These are phyloP conservation scores for Clarias pachynema DNA, from an alignment of 2,797 vertebrate genomes.

Conservation along the genomic window DNA sequence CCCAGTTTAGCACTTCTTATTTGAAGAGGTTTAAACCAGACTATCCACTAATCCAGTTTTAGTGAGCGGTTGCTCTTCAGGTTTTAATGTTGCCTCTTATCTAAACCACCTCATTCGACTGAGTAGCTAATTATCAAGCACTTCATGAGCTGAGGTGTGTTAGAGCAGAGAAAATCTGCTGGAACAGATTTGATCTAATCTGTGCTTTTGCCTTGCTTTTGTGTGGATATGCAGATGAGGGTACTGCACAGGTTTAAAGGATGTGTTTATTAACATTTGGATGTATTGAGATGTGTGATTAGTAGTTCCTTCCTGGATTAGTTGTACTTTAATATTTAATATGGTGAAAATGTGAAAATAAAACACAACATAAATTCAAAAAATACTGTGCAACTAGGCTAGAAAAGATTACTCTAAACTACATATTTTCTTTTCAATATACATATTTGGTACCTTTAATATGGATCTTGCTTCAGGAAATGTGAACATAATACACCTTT, in stretches of 20 bases:
- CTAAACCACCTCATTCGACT: constrained; percentile 34
- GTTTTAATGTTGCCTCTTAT: constrained; percentile 26
- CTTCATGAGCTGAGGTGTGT: constrained; percentile 22
- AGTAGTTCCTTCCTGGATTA: not conserved
- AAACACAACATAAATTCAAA: not conserved
- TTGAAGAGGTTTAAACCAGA: constrained; percentile 17
- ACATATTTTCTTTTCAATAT: not conserved
- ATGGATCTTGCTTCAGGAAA: not conserved
- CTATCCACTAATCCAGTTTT: constrained; percentile 51
- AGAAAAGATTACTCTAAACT: not conserved
- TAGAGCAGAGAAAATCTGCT: constrained; percentile 2
- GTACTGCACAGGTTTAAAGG: not conserved
- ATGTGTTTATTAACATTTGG: not conserved
- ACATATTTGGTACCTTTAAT: not conserved
- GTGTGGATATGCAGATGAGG: constrained; percentile 18
- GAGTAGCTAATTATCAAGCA: constrained; percentile 29
- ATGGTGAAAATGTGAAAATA: not conserved
- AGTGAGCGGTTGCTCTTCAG: not conserved
- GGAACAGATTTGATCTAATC: constrained; percentile 30
- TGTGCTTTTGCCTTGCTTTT: constrained; percentile 11
- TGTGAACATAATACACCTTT: not conserved
- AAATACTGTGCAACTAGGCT: not conserved
- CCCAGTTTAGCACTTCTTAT: constrained; percentile 7
- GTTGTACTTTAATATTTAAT: not conserved
- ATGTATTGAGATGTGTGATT: no score